phyloP scores from a whole-genome alignment of 2,797 vertebrate species.

The Oophaga sylvatica region DNA sequence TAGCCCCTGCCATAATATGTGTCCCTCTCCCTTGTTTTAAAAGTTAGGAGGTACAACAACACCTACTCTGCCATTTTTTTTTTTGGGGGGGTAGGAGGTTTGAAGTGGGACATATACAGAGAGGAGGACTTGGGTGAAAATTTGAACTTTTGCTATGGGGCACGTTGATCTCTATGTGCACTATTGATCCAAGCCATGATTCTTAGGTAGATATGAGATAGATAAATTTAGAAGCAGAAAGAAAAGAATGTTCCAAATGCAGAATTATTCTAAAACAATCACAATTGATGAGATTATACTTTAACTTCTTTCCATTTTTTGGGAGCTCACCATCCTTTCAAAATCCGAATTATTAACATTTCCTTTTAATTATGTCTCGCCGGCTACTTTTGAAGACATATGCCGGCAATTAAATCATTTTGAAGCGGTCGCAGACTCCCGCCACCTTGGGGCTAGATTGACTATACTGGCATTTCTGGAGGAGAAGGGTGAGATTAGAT shows the following conservation, averaged over 20 bases:
- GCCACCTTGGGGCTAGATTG: not conserved
- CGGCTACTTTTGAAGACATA: slow-evolving; percentile 8
- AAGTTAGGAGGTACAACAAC: no score
- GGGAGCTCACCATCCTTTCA: not conserved
- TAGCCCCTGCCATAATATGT: no score
- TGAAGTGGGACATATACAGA: no score
- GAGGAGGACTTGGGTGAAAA: no score
- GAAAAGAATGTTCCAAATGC: not conserved
- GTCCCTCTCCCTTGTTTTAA: no score
- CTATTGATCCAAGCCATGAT: no score
- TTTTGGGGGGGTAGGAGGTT: no score
- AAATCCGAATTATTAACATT: not conserved
- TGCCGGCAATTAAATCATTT: not conserved
- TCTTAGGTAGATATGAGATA: no score
- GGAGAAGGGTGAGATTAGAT: not conserved
- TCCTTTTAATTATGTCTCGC: not conserved
- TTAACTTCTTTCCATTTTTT: not conserved
- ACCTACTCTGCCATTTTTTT: no score
- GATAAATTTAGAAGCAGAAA: no score
- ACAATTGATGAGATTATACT: not conserved
- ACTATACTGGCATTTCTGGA: not conserved
- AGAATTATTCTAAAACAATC: not conserved
- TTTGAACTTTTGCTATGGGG: no score
- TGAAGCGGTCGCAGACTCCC: not conserved
- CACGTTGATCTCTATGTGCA: no score